Evolutionary conservation across 2,113 vertebrate genomes (phyloP).

Genomic region (Thunnus thynnus): DNA sequence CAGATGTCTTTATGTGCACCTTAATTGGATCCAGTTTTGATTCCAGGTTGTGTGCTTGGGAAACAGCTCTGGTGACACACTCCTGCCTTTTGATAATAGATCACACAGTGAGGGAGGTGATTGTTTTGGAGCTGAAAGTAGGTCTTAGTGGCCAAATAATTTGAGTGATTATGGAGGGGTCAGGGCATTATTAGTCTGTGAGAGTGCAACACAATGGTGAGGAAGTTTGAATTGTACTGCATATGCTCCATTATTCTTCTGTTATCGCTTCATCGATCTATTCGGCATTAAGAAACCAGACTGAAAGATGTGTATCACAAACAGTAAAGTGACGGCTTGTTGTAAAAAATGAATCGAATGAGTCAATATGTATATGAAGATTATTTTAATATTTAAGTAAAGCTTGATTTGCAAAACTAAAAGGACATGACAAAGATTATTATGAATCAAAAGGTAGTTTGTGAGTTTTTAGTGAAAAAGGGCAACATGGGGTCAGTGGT

Average conservation of each 20-base stretch:
- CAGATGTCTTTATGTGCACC: neutral
- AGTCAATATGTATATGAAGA: too few species aligned
- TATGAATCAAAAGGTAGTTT: too few species aligned
- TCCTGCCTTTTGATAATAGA: constrained; percentile 1
- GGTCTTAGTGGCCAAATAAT: constrained; percentile 34
- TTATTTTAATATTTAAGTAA: too few species aligned
- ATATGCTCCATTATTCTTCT: neutral
- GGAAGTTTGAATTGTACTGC: neutral
- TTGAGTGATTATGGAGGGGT: constrained; percentile 25
- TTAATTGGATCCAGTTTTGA: too few species aligned
- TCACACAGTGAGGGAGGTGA: constrained; percentile 31
- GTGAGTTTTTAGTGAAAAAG: too few species aligned
- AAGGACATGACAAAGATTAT: too few species aligned
- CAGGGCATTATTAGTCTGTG: constrained; percentile 22
- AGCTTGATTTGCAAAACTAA: too few species aligned
- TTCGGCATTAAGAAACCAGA: too few species aligned
- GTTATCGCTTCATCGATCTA: neutral
- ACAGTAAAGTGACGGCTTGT: too few species aligned
- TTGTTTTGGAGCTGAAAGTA: constrained; percentile 36
- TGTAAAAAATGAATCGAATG: too few species aligned
- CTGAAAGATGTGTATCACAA: too few species aligned
- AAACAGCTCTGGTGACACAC: constrained; percentile 9
- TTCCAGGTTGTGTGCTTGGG: neutral
- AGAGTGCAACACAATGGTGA: neutral
- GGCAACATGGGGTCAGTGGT: too few species aligned